These are phyloP conservation scores for Lethrus apterus DNA, from an alignment of 1,140 invertebrate species.

Conservation along the genomic window DNA sequence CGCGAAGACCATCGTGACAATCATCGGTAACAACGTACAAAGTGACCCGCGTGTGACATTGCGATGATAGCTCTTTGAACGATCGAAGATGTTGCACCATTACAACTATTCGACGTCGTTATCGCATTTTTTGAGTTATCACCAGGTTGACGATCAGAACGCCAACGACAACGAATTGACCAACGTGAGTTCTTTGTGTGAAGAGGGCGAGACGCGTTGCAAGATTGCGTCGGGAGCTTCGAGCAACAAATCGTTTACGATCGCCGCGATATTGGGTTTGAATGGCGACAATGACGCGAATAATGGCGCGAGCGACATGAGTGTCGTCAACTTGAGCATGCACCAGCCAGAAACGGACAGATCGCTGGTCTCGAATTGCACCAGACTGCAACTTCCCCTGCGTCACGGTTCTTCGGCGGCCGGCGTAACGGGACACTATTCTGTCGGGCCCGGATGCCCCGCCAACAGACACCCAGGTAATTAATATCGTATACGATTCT, in stretches of 20 bases:
- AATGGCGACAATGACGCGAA: conserved; percentile 28
- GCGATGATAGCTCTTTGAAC: not conserved
- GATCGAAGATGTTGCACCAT: conserved; percentile 33
- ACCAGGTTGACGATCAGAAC: conserved; percentile 33
- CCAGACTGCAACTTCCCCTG: conserved; percentile 32
- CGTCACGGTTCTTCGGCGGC: conserved; percentile 21
- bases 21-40: not conserved
- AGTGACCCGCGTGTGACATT: not conserved
- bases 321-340: conserved; percentile 35
- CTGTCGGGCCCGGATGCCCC: conserved; percentile 24
- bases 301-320: conserved; percentile 12
- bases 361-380: conserved; percentile 29
- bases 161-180: conserved; percentile 27
- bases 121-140: conserved; percentile 36
- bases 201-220: conserved; percentile 31
- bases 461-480: conserved; percentile 28
- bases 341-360: conserved; percentile 24
- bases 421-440: conserved; percentile 23
- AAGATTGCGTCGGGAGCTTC: conserved; percentile 26
- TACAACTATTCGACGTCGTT: conserved; percentile 37
- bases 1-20: not conserved
- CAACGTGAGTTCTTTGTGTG: conserved; percentile 23
- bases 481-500: too few relatives aligned
- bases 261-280: conserved; percentile 71
- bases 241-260: conserved; percentile 62